phyloP scores from a whole-genome alignment of 2,888 invertebrate species.

The Nasonovia ribisnigri region DNA sequence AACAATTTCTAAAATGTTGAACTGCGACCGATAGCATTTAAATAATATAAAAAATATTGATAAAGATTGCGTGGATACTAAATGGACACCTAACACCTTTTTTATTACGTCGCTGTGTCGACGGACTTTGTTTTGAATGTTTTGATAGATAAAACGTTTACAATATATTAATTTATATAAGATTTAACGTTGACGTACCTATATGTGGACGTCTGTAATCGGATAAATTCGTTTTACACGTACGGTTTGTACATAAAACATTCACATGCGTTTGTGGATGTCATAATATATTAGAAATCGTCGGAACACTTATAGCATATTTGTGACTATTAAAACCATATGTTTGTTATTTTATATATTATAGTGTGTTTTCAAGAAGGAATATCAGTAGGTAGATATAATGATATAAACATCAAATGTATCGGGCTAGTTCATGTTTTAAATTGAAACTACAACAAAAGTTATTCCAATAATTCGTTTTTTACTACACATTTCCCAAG shows the following conservation, averaged over 20 bases:
- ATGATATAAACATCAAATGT: too few relatives aligned
- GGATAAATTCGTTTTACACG: not conserved
- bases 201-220: not conserved
- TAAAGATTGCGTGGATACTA: not conserved
- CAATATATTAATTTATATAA: not conserved
- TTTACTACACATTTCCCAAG: not conserved
- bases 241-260: not conserved
- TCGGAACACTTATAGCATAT: not conserved
- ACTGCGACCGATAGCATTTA: not conserved
- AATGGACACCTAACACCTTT: not conserved
- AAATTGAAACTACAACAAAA: not conserved
- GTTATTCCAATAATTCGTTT: not conserved
- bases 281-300: not conserved
- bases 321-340: not conserved
- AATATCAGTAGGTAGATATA: not conserved
- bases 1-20: not conserved
- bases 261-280: not conserved
- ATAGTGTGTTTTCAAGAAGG: not conserved
- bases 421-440: not conserved
- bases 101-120: not conserved
- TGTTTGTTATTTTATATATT: not conserved
- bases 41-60: not conserved
- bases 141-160: not conserved
- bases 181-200: not conserved
- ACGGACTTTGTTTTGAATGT: not conserved